phyloP scores from a whole-genome alignment of 2,797 vertebrate genomes.

The Thripadectes ignobilis region DNA sequence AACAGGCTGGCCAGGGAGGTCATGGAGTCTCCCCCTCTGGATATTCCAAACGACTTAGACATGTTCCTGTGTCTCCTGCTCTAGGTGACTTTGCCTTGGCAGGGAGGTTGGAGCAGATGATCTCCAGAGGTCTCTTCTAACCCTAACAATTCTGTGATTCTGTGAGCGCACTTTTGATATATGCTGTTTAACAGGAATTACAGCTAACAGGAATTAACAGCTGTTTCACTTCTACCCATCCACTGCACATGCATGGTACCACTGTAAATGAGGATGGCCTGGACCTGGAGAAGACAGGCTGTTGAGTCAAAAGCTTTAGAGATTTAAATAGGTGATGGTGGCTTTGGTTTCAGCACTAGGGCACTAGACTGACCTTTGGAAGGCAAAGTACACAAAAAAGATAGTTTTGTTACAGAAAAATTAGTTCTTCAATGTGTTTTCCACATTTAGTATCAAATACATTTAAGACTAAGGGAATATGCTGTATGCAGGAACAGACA shows the following conservation, averaged over 20 bases:
- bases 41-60: neutral
- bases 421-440: neutral
- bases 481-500: neutral
- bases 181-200: neutral
- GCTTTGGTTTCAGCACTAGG: neutral
- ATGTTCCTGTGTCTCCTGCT: neutral
- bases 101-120: neutral
- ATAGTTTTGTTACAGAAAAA: neutral
- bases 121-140: neutral
- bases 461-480: neutral
- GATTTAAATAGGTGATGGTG: neutral
- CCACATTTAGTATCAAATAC: neutral
- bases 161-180: neutral
- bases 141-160: neutral
- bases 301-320: neutral
- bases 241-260: accelerated
- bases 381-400: neutral
- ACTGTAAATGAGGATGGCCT: accelerated
- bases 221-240: neutral
- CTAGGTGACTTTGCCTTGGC: neutral
- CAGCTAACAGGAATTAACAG: neutral
- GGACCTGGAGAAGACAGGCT: neutral
- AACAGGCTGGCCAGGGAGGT: too few species aligned
- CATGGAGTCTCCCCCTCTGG: neutral
- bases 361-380: neutral